phyloP scores from a whole-genome alignment of 2,888 invertebrate genomes.

The Coecobrya sp. region DNA sequence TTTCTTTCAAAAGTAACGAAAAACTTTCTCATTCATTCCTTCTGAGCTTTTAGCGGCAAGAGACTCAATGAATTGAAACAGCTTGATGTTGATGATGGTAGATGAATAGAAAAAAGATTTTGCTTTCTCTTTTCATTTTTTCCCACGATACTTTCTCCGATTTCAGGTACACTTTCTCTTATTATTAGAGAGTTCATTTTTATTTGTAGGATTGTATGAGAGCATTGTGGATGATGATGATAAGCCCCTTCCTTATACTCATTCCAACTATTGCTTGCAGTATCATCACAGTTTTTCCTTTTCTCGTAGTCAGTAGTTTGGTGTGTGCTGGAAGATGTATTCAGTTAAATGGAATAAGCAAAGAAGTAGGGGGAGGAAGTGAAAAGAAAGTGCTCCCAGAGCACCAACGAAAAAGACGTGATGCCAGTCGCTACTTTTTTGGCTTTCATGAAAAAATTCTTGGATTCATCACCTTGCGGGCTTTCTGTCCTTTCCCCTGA shows the following conservation, averaged over 20 bases:
- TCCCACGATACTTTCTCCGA: not conserved
- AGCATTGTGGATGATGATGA: slow-evolving; percentile 5
- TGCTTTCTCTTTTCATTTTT: slow-evolving; percentile 9
- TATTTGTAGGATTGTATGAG: not conserved
- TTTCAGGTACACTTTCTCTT: not conserved
- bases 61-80: not conserved
- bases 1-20: not conserved
- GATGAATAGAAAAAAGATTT: not conserved
- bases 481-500: not conserved
- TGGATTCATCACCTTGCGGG: slow-evolving; percentile 75
- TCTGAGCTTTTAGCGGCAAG: too few relatives aligned
- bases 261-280: not conserved
- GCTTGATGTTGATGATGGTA: not conserved
- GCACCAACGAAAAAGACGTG: slow-evolving; percentile 69
- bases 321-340: not conserved
- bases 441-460: slow-evolving; percentile 78
- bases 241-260: not conserved
- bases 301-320: not conserved
- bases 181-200: slow-evolving; percentile 48
- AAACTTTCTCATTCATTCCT: not conserved
- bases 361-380: slow-evolving; percentile 1
- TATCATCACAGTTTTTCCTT: not conserved
- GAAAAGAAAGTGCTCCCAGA: slow-evolving; percentile 71
- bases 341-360: not conserved
- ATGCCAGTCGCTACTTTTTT: slow-evolving; percentile 71